Percentiles rank a stretch among this genome's conserved stretches.
Conservation (phyloP, 2,113 vertebrate species). For the Odontophorus gujanensis region DNA sequence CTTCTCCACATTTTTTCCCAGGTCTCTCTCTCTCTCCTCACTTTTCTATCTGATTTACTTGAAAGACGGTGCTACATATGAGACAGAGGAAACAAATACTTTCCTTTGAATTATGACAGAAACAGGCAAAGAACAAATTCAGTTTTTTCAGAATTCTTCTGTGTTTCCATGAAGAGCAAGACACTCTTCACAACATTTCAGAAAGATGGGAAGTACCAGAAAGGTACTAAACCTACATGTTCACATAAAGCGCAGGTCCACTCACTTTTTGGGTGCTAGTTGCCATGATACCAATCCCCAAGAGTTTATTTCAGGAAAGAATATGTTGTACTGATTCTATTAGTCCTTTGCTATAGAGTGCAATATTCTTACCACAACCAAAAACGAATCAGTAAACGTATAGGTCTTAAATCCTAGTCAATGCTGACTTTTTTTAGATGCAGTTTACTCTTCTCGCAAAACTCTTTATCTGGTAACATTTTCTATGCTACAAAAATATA, state of each 20-base stretch:
- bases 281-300: not conserved
- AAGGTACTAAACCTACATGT: not conserved
- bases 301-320: not conserved
- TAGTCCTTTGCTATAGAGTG: constrained; percentile 22
- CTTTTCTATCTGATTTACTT: not conserved
- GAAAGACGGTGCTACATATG: not conserved
- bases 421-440: constrained; percentile 41
- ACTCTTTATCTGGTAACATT: not conserved
- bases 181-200: not conserved
- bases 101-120: not conserved
- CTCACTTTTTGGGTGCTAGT: not conserved
- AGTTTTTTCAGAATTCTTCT: not conserved
- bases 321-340: constrained; percentile 9
- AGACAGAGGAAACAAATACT: not conserved
- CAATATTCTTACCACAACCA: constrained; percentile 51
- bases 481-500: constrained; percentile 47
- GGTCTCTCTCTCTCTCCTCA: not conserved
- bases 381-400: constrained; percentile 7
- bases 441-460: constrained; percentile 65
- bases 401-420: constrained; percentile 56
- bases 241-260: not conserved
- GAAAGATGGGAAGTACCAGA: not conserved
- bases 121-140: not conserved
- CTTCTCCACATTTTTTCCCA: not conserved
- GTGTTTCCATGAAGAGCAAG: not conserved